A percentile compares a stretch with the other conserved stretches of the same genome.
Evolutionary conservation across 2,888 invertebrate genomes (phyloP).

Genomic region (Acanthosoma haemorrhoidale): DNA sequence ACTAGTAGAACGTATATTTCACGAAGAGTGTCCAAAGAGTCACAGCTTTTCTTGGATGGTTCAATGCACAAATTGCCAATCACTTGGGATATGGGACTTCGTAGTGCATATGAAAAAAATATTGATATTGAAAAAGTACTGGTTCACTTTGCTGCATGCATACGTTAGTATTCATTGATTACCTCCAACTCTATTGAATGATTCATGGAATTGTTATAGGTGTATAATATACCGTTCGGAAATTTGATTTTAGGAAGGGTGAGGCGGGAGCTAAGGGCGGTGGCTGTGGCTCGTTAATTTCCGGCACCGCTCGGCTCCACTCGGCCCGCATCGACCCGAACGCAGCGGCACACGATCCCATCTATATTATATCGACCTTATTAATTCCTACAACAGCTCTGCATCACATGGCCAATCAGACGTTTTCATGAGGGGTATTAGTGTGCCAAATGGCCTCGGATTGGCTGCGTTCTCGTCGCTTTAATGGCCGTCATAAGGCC

Average conservation of each 20-base stretch:
- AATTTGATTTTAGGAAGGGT: background rate
- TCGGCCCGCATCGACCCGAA: slow-evolving; percentile 6
- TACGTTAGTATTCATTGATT: no score
- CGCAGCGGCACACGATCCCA: background rate
- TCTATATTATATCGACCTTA: slow-evolving; percentile 23
- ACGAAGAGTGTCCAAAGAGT: no score
- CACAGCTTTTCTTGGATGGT: no score
- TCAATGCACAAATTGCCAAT: no score
- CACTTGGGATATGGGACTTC: no score
- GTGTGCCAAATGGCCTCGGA: background rate
- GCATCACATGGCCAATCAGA: background rate
- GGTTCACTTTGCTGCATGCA: no score
- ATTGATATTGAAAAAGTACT: no score
- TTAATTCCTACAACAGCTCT: slow-evolving; percentile 12
- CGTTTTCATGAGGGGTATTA: background rate
- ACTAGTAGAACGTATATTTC: no score
- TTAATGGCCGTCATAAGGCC: no score
- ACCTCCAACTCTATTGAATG: no score
- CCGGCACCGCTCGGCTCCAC: background rate
- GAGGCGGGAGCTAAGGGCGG: background rate
- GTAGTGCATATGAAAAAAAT: no score
- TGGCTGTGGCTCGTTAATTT: background rate
- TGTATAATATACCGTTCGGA: background rate
- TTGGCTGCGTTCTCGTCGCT: background rate
- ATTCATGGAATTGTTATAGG: no score